Percentiles rank a stretch among this genome's conserved stretches.
phyloP scores from a whole-genome alignment of 2,113 vertebrate species.

The Melierax canorus region DNA sequence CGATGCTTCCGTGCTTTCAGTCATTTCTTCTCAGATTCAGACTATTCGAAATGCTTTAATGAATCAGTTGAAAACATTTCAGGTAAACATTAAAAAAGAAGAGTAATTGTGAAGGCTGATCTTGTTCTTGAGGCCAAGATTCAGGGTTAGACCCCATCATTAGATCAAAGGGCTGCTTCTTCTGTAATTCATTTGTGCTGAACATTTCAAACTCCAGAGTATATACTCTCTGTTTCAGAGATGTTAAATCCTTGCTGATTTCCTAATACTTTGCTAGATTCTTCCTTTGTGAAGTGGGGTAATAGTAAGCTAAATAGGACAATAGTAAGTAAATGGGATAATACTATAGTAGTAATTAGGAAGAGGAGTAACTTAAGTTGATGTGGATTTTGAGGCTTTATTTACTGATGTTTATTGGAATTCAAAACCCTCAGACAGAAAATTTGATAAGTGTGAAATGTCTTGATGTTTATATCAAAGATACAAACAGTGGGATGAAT shows the following conservation, averaged over 20 bases:
- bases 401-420: background rate
- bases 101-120: background rate
- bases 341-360: background rate
- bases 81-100: slow-evolving; percentile 69
- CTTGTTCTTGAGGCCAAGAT: background rate
- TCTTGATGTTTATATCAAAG: background rate
- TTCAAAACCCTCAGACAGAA: background rate
- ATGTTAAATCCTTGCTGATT: background rate
- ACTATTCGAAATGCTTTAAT: slow-evolving; percentile 92
- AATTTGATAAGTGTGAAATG: background rate
- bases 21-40: slow-evolving; percentile 97
- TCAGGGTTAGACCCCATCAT: background rate
- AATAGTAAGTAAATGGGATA: background rate
- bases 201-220: background rate
- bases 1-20: slow-evolving; percentile 93
- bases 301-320: background rate
- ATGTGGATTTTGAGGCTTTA: background rate
- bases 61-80: slow-evolving; percentile 82
- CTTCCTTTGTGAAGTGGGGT: background rate
- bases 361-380: background rate
- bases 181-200: background rate
- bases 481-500: background rate
- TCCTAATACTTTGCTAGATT: background rate
- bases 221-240: background rate
- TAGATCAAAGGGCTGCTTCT: background rate